Evolutionary conservation across 64 coral and sea anemone genomes (phyloP).

Genomic region (Orbicella faveolata): DNA sequence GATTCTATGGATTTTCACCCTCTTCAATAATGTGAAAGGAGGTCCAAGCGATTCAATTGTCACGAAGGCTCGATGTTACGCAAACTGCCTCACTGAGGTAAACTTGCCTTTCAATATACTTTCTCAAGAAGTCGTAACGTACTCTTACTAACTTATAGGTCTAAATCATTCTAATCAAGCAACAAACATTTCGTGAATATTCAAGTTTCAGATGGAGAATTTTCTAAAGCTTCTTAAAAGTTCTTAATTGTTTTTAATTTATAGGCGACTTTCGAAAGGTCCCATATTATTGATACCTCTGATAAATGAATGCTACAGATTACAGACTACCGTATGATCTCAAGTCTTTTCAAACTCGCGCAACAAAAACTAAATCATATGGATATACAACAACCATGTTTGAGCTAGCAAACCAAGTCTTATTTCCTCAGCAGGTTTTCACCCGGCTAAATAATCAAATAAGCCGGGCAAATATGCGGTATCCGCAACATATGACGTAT

Average conservation of each 20-base stretch:
- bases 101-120: not conserved
- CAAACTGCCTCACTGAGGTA: slow-evolving; percentile 46
- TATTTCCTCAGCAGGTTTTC: not conserved
- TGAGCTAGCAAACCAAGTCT: not conserved
- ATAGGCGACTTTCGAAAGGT: too few relatives aligned
- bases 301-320: too few relatives aligned
- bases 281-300: too few relatives aligned
- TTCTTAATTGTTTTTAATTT: too few relatives aligned
- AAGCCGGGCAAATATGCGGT: not conserved
- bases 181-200: not conserved
- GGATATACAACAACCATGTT: not conserved
- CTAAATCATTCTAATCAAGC: not conserved
- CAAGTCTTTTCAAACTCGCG: not conserved
- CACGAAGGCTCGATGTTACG: slow-evolving; percentile 48
- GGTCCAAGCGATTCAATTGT: not conserved
- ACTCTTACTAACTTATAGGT: not conserved
- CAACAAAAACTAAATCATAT: not conserved
- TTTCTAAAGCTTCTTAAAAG: not conserved
- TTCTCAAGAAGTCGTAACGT: not conserved
- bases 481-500: not conserved
- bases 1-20: not conserved
- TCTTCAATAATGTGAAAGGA: not conserved
- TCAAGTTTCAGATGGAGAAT: not conserved
- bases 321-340: too few relatives aligned
- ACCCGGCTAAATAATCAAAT: not conserved